Percentiles rank a stretch among this genome's conserved stretches.
These are phyloP conservation scores for Sus scrofa DNA, from an alignment of 2,113 vertebrate species.

Conservation along the genomic window DNA sequence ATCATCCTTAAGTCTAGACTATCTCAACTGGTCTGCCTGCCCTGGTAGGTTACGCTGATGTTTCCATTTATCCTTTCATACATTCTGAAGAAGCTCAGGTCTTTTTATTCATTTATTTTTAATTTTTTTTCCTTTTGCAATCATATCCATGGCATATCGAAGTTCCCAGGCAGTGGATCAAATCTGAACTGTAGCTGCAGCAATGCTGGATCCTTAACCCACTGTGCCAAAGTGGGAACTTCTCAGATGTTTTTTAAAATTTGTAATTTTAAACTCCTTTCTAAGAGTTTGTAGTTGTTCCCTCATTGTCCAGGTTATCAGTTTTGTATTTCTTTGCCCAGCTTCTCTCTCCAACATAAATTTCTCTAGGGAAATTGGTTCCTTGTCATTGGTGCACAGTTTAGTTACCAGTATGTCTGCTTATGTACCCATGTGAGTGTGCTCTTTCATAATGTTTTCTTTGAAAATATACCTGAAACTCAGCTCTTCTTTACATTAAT, in stretches of 20 bases:
- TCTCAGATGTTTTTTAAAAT: neutral
- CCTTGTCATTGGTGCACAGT: neutral
- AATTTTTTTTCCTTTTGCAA: too few relatives aligned
- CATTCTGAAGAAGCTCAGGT: neutral
- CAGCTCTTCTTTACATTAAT: slow-evolving; percentile 7
- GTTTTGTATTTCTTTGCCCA: slow-evolving; percentile 28
- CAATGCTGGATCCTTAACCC: too few relatives aligned
- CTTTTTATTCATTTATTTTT: neutral
- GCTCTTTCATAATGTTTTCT: slow-evolving; percentile 23
- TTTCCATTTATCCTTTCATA: neutral
- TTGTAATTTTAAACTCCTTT: slow-evolving; percentile 2
- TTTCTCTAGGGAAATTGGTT: slow-evolving; percentile 45
- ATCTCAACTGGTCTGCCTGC: neutral
- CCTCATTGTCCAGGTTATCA: slow-evolving; percentile 16
- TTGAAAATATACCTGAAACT: slow-evolving; percentile 20
- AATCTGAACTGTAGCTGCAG: too few relatives aligned
- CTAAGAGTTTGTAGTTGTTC: slow-evolving; percentile 29
- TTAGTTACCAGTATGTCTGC: neutral
- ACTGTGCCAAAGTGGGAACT: too few relatives aligned
- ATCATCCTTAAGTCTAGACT: neutral
- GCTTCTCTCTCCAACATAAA: neutral
- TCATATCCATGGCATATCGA: too few relatives aligned
- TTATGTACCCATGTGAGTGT: neutral
- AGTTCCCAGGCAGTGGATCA: too few relatives aligned
- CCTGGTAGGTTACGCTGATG: neutral